Evolutionary conservation across 1,140 invertebrate genomes (phyloP), one percentile per base, ranked within the genome.

Genomic region (Brevipalpus yothersi): DNA sequence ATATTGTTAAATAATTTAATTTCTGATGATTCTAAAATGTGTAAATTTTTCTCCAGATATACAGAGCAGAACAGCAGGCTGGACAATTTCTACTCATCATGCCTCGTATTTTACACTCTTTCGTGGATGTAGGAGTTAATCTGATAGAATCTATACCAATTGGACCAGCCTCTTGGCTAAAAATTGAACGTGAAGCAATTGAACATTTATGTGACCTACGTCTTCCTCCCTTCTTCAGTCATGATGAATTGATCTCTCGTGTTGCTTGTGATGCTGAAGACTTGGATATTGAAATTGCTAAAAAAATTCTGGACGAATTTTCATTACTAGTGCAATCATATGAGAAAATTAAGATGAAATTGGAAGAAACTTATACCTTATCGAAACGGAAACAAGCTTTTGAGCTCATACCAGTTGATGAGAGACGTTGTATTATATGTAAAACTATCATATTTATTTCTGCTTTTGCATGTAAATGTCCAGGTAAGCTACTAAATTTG

Each of bases 1-100:
- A 13, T n/a, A 39, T 13, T 15, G 11, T 23, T 39, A 17, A 40
- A 13, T 21, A 8, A 9, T 15, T 13, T 7, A 57, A 15, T 57
- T 2, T 41, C 0, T n/a, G 11, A 11, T 59, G 13, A 11, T 41
- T 58, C 19, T 55, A 49, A 4, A 23, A 41, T 56, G 21, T 31
- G n/a, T n/a, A n/a, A n/a, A 15, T 42, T 47, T 53, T 41, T 60
- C 62, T 63, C 17, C 63, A 77, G 69, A 79, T 85, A 74, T 80
- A 72, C 62, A 76, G 86, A 67, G 89, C 85, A 49, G 87, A 98
- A 74, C 95, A 99, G 71, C 82, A 90, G 71, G 90, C 92, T 10
- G 95, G 95, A 13, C 94, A 99, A 74, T 99, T 98, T 76, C 87
- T 99, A 15, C 83, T 99, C n/a, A 99, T 95, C 17, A 98, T 99